Percentiles rank a stretch among this genome's conserved stretches.
Conservation (phyloP, 1,140 invertebrate species). For the Neotoxoptera formosana region DNA sequence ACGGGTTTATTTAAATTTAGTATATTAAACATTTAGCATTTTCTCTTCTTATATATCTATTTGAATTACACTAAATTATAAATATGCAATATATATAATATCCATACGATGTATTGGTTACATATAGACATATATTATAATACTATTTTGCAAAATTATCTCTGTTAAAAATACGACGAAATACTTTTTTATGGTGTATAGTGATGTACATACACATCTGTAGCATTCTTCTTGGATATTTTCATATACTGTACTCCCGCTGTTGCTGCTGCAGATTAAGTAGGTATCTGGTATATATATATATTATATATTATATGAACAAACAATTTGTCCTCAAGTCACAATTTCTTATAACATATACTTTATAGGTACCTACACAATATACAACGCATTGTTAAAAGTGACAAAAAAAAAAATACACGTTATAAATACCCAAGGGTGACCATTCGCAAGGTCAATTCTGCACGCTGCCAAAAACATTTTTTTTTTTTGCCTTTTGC, state of each 20-base stretch:
- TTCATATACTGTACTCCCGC: not conserved
- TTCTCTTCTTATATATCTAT: not conserved
- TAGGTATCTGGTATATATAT: not conserved
- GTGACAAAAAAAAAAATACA: not conserved
- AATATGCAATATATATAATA: not conserved
- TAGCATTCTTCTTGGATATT: not conserved
- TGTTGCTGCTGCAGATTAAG: too few species aligned
- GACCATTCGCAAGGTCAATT: slow-evolving; percentile 18
- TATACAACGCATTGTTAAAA: not conserved
- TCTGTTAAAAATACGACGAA: not conserved
- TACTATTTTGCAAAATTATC: not conserved
- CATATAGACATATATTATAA: not conserved
- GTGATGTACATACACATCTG: not conserved
- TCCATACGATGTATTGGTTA: not conserved
- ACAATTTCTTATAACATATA: not conserved
- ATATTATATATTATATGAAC: not conserved
- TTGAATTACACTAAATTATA: not conserved
- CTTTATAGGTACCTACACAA: not conserved
- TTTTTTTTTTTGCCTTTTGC: slow-evolving; percentile 43
- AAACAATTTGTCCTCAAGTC: slow-evolving; percentile 31
- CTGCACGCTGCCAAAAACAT: not conserved
- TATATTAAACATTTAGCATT: not conserved
- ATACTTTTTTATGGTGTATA: not conserved
- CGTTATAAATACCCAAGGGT: slow-evolving; percentile 29
- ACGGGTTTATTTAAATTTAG: not conserved